Conservation (phyloP, 2,113 vertebrate genomes). For the Neogobius melanostomus region DNA sequence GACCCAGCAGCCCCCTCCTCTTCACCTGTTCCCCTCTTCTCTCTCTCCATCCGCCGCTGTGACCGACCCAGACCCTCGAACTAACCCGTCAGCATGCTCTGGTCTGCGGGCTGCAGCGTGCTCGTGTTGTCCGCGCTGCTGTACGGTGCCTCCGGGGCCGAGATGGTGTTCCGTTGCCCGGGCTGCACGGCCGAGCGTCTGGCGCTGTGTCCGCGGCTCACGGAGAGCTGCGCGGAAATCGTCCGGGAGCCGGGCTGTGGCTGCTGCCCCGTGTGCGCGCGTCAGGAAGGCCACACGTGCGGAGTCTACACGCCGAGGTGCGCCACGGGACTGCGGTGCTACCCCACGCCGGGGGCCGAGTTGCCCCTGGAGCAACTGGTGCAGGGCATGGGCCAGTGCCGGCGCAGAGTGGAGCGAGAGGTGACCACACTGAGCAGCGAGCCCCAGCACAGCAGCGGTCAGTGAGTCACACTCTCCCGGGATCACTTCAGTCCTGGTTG, state of each 20-base stretch:
- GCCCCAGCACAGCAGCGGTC: conserved; percentile 76
- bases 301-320: conserved; percentile 93
- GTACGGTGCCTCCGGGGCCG: conserved; percentile 62
- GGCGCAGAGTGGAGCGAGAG: conserved; percentile 82
- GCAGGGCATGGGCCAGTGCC: conserved; percentile 87
- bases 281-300: conserved; percentile 83
- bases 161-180: conserved; percentile 92
- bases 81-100: conserved; percentile 54
- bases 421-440: conserved; percentile 71
- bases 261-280: conserved; percentile 87
- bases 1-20: conserved; percentile 71
- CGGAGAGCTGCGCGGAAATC: conserved; percentile 82
- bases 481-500: not conserved
- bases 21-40: conserved; percentile 75
- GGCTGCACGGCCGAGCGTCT: conserved; percentile 84
- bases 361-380: conserved; percentile 90
- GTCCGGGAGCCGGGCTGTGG: conserved; percentile 89
- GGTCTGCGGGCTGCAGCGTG: conserved; percentile 63
- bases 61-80: conserved; percentile 37
- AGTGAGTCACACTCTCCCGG: conserved; percentile 31
- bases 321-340: conserved; percentile 87
- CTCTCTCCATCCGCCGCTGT: conserved; percentile 43
- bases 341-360: conserved; percentile 87
- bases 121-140: conserved; percentile 65
- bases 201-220: conserved; percentile 75